Conservation (phyloP, 2,888 invertebrate genomes). For the Drosophila nigricruria region DNA sequence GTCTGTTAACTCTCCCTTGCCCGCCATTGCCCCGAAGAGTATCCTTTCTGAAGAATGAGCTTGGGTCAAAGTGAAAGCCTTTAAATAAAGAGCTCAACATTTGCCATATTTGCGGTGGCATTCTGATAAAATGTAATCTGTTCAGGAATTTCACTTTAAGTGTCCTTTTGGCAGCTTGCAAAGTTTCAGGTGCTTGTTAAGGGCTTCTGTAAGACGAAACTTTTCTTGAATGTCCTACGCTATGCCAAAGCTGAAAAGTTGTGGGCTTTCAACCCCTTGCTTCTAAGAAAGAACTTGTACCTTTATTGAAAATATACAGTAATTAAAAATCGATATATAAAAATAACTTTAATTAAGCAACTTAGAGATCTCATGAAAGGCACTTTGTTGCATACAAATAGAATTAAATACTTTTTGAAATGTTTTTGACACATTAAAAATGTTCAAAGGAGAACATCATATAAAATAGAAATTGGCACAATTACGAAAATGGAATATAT, state of each 20-base stretch:
- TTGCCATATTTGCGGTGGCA: conserved; percentile 44
- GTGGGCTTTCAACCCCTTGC: neutral
- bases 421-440: neutral
- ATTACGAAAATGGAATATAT: neutral
- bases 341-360: neutral
- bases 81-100: conserved; percentile 56
- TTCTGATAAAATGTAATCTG: conserved; percentile 39
- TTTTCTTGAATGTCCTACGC: neutral
- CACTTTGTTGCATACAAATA: neutral
- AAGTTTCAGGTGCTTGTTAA: conserved; percentile 14
- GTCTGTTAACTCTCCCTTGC: conserved; percentile 10
- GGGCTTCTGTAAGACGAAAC: neutral
- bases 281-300: neutral
- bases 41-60: conserved; percentile 10
- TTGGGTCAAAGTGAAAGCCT: conserved; percentile 37
- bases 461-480: too few species aligned
- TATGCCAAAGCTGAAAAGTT: too few species aligned
- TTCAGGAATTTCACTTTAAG: conserved; percentile 22
- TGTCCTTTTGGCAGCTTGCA: conserved; percentile 1
- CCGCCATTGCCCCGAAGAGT: neutral
- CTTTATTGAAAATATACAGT: neutral
- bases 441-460: neutral
- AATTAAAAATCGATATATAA: conserved; percentile 3
- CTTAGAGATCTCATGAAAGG: neutral
- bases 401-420: neutral